Conservation (phyloP, 2,113 vertebrate genomes). For the Furnarius figulus region DNA sequence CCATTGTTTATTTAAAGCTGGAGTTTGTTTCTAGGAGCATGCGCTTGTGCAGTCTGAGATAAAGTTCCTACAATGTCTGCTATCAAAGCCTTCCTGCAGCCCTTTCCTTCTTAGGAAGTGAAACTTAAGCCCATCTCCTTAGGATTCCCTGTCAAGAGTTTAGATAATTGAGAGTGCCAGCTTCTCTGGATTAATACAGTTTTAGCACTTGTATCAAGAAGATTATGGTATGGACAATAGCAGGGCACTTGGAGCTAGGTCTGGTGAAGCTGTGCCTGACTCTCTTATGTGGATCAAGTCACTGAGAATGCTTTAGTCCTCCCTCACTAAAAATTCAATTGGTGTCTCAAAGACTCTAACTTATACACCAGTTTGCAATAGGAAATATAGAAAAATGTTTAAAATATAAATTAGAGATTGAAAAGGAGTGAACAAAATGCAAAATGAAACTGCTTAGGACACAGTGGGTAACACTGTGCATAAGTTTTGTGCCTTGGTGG, state of each 20-base stretch:
- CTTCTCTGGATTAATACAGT: not conserved
- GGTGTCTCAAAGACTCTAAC: not conserved
- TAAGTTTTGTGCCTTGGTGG: not conserved
- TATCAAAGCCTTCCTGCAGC: not conserved
- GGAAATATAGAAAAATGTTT: not conserved
- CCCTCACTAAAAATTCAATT: accelerated
- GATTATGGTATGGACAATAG: not conserved
- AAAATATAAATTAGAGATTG: not conserved
- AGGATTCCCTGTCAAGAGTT: constrained; percentile 3
- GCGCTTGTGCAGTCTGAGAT: not conserved
- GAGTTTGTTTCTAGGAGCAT: not conserved
- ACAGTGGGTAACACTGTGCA: not conserved
- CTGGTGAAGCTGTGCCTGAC: not conserved
- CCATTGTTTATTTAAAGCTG: constrained; percentile 8
- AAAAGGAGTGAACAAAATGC: not conserved
- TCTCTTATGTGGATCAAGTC: accelerated
- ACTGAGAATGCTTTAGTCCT: not conserved
- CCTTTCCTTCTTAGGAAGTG: constrained; percentile 6
- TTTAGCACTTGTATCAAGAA: not conserved
- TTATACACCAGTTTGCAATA: not conserved
- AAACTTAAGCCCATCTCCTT: not conserved
- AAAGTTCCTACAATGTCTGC: constrained; percentile 7
- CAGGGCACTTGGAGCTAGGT: not conserved
- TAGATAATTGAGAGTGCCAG: not conserved
- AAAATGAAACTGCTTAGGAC: not conserved